Conservation (phyloP, 2,888 invertebrate genomes). For the Latrodectus elegans region DNA sequence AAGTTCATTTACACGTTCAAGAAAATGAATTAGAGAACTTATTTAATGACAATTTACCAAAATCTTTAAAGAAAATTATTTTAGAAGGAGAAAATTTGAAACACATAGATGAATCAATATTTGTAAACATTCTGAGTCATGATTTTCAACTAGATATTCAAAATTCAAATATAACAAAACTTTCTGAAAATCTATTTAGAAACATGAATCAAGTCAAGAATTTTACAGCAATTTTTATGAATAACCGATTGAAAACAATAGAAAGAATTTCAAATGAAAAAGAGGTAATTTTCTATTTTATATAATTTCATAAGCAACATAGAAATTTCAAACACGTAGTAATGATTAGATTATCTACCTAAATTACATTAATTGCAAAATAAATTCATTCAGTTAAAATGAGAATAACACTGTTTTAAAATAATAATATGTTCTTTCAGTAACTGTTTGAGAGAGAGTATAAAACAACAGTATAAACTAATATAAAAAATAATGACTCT, state of each 20-base stretch:
- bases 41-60: constrained; percentile 45
- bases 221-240: constrained; percentile 48
- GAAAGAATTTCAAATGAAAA: constrained; percentile 45
- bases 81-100: constrained; percentile 59
- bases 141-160: constrained; percentile 39
- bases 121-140: constrained; percentile 44
- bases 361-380: no score
- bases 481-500: no score
- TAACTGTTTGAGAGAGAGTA: no score
- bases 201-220: constrained; percentile 53
- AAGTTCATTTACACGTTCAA: constrained; percentile 60
- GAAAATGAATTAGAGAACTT: constrained; percentile 47
- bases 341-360: no score
- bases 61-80: constrained; percentile 51
- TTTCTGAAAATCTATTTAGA: constrained; percentile 42
- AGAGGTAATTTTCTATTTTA: constrained; percentile 33
- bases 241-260: constrained; percentile 57
- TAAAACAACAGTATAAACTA: no score
- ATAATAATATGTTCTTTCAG: no score
- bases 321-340: no score
- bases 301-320: neutral
- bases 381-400: no score
- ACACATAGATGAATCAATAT: constrained; percentile 44
- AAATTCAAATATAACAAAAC: constrained; percentile 52
- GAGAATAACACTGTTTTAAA: no score